Evolutionary conservation across 2,113 vertebrate species (phyloP), one percentile per base, ranked within the genome.

Genomic region (Telmatochromis sp.): DNA sequence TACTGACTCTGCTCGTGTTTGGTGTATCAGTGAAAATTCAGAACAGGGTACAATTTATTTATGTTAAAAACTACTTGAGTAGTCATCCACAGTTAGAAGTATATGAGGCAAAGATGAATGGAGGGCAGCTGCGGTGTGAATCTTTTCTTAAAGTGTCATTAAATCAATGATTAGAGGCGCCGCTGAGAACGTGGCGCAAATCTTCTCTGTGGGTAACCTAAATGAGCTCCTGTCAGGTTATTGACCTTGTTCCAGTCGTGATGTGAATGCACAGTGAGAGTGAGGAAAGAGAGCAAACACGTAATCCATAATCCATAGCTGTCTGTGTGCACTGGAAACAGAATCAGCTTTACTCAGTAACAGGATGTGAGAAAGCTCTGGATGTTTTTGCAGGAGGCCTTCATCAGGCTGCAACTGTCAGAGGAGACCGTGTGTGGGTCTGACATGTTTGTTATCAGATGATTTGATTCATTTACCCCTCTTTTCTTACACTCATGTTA

Each of bases 281-380:
- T 60, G 84, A 83, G 81, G 80, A 82, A 54, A 87, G 71, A 55
- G 78, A 17, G 78, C 80, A 45, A 85, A 83, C 84, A 23, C 73
- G 4, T 93, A 90, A 94, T 93, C 91, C 83, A 89, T 93, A 91
- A 94, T 93, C 92, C 88, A 92, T 89, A 80, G 87, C 91, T 68
- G 83, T 33, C 78, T 54, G 85, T 81, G 84, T 82, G 60, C 87
- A 5, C 9, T 33, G 68, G 78, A 87, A 88, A 82, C 26, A 9
- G 21, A 86, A 86, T 68, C 87, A 79, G 85, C 79, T 92, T 89
- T 86, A 80, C 50, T 26, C 83, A 71, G 86, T 21, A 81, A 73
- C 81, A 37, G 87, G 58, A 86, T 82, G 5, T 79, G 82, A 57
- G 60, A 63, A 68, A 79, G 54, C 88, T 84, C 31, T 2, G 78